These are phyloP conservation scores for Corythornis vintsioides DNA, from an alignment of 2,113 vertebrate species.

Conservation along the genomic window DNA sequence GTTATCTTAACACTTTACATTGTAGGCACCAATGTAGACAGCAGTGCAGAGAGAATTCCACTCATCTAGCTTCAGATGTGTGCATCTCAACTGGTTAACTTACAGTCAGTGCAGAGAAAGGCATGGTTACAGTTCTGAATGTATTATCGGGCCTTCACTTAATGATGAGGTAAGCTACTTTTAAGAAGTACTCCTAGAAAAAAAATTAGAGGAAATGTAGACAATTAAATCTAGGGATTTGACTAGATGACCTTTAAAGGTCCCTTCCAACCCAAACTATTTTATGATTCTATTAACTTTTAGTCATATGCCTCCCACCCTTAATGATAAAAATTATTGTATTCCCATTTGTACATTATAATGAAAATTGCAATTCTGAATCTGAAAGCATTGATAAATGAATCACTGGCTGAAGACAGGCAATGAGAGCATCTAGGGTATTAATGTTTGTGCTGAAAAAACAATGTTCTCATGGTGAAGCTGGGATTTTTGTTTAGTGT, in stretches of 20 bases:
- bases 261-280: not conserved
- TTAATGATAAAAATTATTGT: not conserved
- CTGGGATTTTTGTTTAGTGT: not conserved
- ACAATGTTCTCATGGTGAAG: not conserved
- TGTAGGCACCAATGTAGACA: not conserved
- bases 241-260: not conserved
- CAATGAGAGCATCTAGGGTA: accelerated
- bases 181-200: not conserved
- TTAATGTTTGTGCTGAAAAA: not conserved
- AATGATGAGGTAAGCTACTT: not conserved
- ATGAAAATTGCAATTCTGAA: not conserved
- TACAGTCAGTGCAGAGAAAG: not conserved
- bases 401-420: not conserved
- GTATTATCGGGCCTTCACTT: not conserved
- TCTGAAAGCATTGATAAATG: not conserved
- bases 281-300: not conserved
- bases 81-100: not conserved
- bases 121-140: not conserved
- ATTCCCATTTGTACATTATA: not conserved
- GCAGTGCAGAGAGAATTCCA: not conserved
- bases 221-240: not conserved
- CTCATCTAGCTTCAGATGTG: not conserved
- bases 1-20: not conserved
- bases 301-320: not conserved
- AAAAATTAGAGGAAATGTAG: not conserved